phyloP scores from a whole-genome alignment of 2,888 invertebrate genomes.

The Netelia fuscicornis region DNA sequence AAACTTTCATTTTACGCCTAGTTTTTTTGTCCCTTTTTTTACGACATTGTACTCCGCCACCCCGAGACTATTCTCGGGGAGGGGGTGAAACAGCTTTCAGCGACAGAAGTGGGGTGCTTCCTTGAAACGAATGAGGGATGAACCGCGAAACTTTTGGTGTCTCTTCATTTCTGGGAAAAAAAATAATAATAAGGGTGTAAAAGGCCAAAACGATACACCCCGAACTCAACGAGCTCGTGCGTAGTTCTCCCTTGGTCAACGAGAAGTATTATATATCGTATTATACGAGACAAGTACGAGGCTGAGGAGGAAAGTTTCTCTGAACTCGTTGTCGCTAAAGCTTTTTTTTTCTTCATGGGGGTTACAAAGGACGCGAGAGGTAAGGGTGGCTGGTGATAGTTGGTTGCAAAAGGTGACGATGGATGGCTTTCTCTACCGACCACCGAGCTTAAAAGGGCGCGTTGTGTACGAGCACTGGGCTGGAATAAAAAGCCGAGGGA shows the following conservation, averaged over 20 bases:
- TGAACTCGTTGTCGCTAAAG: constrained; percentile 21
- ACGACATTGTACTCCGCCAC: neutral
- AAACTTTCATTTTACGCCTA: neutral
- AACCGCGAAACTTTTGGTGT: constrained; percentile 9
- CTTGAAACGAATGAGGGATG: constrained; percentile 16
- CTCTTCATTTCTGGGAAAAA: neutral
- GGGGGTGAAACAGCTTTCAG: neutral
- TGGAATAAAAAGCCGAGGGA: neutral
- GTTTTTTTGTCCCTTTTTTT: neutral
- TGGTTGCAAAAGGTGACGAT: constrained; percentile 16
- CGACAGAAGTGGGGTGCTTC: neutral
- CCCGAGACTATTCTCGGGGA: neutral
- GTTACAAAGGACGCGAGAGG: constrained; percentile 29
- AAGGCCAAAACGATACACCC: constrained; percentile 32
- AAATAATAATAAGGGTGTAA: constrained; percentile 30
- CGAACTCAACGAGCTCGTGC: neutral
- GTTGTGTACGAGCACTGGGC: neutral
- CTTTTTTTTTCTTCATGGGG: constrained; percentile 12
- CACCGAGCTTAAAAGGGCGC: constrained; percentile 7
- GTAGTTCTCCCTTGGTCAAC: constrained; percentile 7
- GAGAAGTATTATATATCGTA: neutral
- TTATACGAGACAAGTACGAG: neutral
- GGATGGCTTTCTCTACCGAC: constrained; percentile 1
- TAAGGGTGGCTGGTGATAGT: constrained; percentile 31
- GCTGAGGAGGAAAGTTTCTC: constrained; percentile 37